Base-by-base conservation (phyloP, 23 tunicate genomes). In the Trididemnum nubilum region DNA sequence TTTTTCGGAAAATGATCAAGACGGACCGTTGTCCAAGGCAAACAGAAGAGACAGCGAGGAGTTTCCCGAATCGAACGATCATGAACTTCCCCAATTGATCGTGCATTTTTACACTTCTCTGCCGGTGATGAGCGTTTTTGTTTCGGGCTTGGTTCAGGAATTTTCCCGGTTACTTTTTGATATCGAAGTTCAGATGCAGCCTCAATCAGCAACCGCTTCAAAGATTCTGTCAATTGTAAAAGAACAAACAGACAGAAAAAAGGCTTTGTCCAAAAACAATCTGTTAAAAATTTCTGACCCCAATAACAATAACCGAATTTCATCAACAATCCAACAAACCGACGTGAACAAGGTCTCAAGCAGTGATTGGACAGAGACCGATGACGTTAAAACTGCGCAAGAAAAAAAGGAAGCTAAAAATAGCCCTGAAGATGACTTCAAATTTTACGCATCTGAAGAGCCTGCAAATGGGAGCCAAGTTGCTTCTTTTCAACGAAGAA, bases 111-210 rank as follows among this genome's bases (percentile, higher is more conserved):
- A 59, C 33, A 60, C 87, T 29, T 37, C 74, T 19, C 29, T 74
- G 33, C 63, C 72, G 30, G 2, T 73, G 31, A 73, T 83, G 81
- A 35, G 72, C 19, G 65, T 83, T 23, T 83, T 83, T 37, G 22
- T 74, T n/a, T 36, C 81, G 27, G 73, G 81, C 36, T 2, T 83
- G 25, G 1, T 83, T n/a, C 52, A 83, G 36, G 74, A 83, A 61
- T 35, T 83, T 49, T 61, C 73, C 2, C 57, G 35, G 24, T 61
- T 83, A 0, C 51, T 83, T 4, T 83, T 83, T 38, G 57, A 73
- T 36, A 36, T 73, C 35, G 63, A 73, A 0, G 74, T 83, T 24
- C 37, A 61, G 1, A 40, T 83, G 23, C 57, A 9, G 4, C 34
- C 82, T 31, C 81, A 73, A 26, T 38, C 80, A 54, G 63, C 31